phyloP scores from a whole-genome alignment of 2,113 vertebrate species.

The Oreocharis arfaki region DNA sequence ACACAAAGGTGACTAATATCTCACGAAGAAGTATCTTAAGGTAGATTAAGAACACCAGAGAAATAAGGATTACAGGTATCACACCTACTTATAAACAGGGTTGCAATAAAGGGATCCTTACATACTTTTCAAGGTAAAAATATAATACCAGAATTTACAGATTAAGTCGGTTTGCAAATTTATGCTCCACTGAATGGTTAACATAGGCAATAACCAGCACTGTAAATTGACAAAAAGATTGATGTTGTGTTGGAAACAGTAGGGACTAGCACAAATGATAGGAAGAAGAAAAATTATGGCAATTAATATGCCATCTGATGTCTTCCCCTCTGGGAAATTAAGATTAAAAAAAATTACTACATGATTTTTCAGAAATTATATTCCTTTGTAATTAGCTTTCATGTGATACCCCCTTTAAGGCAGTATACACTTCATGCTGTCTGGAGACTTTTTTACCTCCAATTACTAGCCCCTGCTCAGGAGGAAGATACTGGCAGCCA shows the following conservation, averaged over 20 bases:
- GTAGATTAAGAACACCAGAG: background rate
- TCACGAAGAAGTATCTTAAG: background rate
- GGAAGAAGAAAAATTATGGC: background rate
- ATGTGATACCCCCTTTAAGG: background rate
- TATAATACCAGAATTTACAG: background rate
- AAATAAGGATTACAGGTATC: background rate
- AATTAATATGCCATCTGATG: conserved; percentile 37
- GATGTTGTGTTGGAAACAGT: background rate
- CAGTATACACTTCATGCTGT: background rate
- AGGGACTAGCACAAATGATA: background rate
- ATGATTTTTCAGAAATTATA: background rate
- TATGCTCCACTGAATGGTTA: background rate
- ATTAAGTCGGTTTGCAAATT: background rate
- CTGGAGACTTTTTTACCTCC: background rate
- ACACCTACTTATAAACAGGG: background rate
- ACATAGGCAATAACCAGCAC: background rate
- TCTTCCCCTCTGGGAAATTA: conserved; percentile 26
- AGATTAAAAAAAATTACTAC: background rate
- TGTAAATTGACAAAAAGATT: background rate
- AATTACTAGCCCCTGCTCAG: background rate
- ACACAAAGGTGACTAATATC: background rate
- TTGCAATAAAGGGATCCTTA: background rate
- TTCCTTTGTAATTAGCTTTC: background rate
- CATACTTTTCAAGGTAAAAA: background rate
- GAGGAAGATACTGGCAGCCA: background rate